Evolutionary conservation across 2,888 invertebrate genomes (phyloP).

Genomic region (Drosophila aldrichi): DNA sequence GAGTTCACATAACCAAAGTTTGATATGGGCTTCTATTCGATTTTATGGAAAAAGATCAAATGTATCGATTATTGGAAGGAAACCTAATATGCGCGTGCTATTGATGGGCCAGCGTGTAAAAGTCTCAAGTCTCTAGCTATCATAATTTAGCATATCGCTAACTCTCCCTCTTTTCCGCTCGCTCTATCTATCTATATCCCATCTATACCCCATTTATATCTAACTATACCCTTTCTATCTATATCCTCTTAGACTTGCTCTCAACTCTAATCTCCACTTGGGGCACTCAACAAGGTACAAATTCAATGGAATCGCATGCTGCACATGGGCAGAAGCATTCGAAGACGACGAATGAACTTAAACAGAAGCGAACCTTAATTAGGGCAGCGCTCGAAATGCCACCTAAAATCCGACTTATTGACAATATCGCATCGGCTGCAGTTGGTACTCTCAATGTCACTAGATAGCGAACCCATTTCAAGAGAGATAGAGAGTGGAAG

Average conservation of each 20-base stretch:
- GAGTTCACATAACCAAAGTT: background rate
- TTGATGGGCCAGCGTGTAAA: background rate
- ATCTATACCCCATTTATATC: background rate
- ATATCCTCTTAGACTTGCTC: background rate
- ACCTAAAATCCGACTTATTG: conserved; percentile 48
- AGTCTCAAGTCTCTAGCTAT: background rate
- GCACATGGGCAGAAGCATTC: background rate
- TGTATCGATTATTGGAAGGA: background rate
- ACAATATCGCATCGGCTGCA: conserved; percentile 25
- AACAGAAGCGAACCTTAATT: conserved; percentile 55
- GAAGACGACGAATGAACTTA: conserved; percentile 1
- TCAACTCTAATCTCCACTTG: background rate
- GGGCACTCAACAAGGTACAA: background rate
- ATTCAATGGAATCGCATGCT: conserved; percentile 9
- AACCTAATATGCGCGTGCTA: conserved; percentile 1
- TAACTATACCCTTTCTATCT: background rate
- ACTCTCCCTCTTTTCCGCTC: background rate
- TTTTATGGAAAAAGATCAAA: too few relatives aligned
- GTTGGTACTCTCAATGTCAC: conserved; percentile 25
- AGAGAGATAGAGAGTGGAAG: too few relatives aligned
- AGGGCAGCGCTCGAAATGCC: conserved; percentile 52
- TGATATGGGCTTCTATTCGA: background rate
- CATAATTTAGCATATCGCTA: background rate
- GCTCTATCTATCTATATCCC: background rate
- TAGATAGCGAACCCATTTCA: conserved; percentile 54